Evolutionary conservation across 2,888 invertebrate genomes (phyloP).

Genomic region (Trisateles emortualis): DNA sequence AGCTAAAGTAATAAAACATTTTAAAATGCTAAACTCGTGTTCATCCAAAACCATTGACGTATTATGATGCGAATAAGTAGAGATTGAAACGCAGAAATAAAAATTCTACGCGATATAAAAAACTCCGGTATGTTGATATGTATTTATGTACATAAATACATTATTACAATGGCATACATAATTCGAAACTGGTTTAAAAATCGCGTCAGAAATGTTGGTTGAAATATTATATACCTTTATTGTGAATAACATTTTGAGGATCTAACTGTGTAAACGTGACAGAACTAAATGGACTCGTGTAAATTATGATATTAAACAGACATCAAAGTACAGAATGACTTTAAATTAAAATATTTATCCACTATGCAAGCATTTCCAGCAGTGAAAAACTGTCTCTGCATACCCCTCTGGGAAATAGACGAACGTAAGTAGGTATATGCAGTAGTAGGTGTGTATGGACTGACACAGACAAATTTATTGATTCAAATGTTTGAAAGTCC

Average conservation of each 20-base stretch:
- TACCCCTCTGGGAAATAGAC: too few species aligned
- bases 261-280: constrained; percentile 20
- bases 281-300: constrained; percentile 9
- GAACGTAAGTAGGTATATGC: too few species aligned
- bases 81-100: constrained; percentile 43
- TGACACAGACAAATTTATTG: too few species aligned
- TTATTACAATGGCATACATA: constrained; percentile 60
- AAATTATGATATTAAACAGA: constrained; percentile 1
- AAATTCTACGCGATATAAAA: constrained; percentile 54
- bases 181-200: constrained; percentile 62
- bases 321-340: not conserved
- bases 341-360: too few species aligned
- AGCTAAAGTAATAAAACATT: constrained; percentile 9
- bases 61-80: constrained; percentile 23
- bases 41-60: constrained; percentile 22
- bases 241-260: constrained; percentile 31
- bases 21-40: constrained; percentile 10
- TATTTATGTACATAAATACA: constrained; percentile 63
- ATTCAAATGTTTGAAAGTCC: too few species aligned
- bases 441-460: too few species aligned
- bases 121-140: constrained; percentile 50
- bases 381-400: too few species aligned
- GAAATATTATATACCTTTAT: constrained; percentile 37
- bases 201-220: constrained; percentile 46
- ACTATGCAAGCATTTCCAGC: too few species aligned